Conservation (phyloP, 1,140 invertebrate species). For the Atta cephalotes region DNA sequence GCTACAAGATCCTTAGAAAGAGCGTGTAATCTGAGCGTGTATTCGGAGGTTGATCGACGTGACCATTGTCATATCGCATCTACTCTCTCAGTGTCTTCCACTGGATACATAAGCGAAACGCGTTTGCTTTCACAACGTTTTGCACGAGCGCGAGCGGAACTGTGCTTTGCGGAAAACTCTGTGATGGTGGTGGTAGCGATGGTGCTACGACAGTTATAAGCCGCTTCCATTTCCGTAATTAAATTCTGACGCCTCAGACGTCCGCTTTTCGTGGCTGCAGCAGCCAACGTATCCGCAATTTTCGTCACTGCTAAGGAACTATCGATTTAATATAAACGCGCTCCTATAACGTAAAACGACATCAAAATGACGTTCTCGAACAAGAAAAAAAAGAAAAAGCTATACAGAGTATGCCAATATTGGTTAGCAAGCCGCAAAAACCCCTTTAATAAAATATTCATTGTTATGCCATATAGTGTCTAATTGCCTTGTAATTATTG, state of each 20-base stretch:
- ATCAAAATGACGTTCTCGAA: constrained; percentile 48
- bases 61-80: constrained; percentile 60
- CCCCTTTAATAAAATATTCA: constrained; percentile 49
- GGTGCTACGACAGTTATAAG: constrained; percentile 59
- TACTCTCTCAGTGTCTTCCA: constrained; percentile 52
- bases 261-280: constrained; percentile 50
- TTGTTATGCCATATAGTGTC: constrained; percentile 24
- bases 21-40: constrained; percentile 37
- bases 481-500: constrained; percentile 58
- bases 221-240: constrained; percentile 70
- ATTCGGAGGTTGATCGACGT: constrained; percentile 56
- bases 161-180: constrained; percentile 34
- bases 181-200: neutral
- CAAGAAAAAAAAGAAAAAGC: neutral
- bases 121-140: constrained; percentile 59
- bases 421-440: constrained; percentile 30
- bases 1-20: constrained; percentile 50
- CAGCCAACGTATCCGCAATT: constrained; percentile 59
- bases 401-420: neutral
- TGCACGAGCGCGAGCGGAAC: constrained; percentile 43
- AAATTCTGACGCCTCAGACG: constrained; percentile 64
- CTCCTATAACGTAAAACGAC: constrained; percentile 29
- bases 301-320: constrained; percentile 40
- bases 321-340: constrained; percentile 58
- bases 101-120: constrained; percentile 40